These are phyloP conservation scores for Grammomys surdaster DNA, from an alignment of 2,113 vertebrate species.

Conservation along the genomic window DNA sequence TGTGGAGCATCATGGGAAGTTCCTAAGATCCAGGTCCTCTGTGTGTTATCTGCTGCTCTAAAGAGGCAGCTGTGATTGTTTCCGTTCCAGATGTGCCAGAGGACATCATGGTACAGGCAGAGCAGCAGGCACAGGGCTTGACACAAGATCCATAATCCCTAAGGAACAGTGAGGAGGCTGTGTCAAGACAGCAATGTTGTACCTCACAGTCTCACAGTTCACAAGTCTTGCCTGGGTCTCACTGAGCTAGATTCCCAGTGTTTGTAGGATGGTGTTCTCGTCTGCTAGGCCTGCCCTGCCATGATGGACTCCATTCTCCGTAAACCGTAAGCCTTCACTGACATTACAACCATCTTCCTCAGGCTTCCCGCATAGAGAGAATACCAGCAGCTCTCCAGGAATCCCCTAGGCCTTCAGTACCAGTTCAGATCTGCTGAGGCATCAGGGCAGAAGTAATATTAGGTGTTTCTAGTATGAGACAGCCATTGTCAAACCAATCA, in stretches of 20 bases:
- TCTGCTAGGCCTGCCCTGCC: not conserved
- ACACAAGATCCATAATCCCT: not conserved
- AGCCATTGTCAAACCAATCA: not conserved
- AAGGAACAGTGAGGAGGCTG: not conserved
- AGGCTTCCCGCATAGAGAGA: not conserved
- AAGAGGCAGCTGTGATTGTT: rapidly evolving
- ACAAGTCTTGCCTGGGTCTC: not conserved
- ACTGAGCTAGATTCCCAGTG: not conserved
- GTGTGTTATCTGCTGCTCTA: rapidly evolving
- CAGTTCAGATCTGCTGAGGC: not conserved
- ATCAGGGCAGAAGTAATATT: too few relatives aligned
- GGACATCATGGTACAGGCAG: not conserved
- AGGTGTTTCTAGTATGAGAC: not conserved
- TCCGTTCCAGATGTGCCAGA: not conserved
- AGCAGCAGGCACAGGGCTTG: not conserved
- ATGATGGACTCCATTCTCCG: not conserved
- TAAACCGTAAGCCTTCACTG: not conserved
- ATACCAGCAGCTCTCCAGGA: not conserved
- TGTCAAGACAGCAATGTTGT: not conserved
- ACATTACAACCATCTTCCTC: not conserved
- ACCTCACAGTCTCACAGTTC: not conserved
- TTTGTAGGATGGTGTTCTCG: not conserved
- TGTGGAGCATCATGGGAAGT: not conserved
- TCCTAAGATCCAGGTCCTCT: too few relatives aligned
- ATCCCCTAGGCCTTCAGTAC: not conserved